A percentile compares a stretch with the other conserved stretches of the same genome.
These are phyloP conservation scores for Lapara coniferarum DNA, from an alignment of 2,888 invertebrate genomes.

Conservation along the genomic window DNA sequence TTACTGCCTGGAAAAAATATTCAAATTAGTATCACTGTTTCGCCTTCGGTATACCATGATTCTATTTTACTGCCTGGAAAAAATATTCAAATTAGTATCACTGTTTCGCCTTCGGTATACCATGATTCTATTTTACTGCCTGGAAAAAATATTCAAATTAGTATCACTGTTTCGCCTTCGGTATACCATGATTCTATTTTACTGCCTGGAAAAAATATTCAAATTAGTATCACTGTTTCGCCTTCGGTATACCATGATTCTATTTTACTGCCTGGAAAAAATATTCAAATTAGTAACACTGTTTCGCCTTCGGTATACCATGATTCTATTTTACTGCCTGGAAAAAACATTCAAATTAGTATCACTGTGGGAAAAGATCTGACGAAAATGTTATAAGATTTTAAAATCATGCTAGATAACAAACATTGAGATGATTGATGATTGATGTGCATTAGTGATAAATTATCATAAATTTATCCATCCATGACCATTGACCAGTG, in stretches of 20 bases:
- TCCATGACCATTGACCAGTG: too few relatives aligned
- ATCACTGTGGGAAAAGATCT: too few relatives aligned
- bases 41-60: constrained; percentile 93
- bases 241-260: constrained; percentile 92
- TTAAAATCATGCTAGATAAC: too few relatives aligned
- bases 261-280: constrained; percentile 78
- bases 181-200: constrained; percentile 89
- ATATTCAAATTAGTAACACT: neutral
- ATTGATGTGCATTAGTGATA: too few relatives aligned
- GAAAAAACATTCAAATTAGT: constrained; percentile 15
- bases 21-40: constrained; percentile 85
- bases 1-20: constrained; percentile 66
- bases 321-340: constrained; percentile 83
- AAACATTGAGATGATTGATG: too few relatives aligned
- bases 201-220: constrained; percentile 62
- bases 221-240: constrained; percentile 88
- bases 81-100: neutral
- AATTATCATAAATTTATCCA: too few relatives aligned
- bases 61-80: constrained; percentile 81
- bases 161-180: constrained; percentile 95
- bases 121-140: constrained; percentile 86
- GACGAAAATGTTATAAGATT: too few relatives aligned
- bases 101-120: constrained; percentile 95
- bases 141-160: constrained; percentile 36
- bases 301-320: constrained; percentile 96